Conservation (phyloP, 2,113 vertebrate genomes). For the Ictalurus punctatus region DNA sequence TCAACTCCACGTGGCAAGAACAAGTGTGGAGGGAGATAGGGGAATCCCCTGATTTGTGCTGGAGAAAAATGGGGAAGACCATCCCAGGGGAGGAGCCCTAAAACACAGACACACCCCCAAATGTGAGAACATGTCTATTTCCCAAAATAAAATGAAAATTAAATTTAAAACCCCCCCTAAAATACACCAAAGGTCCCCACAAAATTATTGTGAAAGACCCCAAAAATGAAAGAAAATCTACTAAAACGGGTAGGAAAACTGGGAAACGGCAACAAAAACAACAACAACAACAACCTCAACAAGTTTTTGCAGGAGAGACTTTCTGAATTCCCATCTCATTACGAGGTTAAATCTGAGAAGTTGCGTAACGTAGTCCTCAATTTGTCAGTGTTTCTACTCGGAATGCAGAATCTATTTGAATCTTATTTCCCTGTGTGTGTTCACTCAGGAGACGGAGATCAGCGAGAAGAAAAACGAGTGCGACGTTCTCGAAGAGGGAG, state of each 20-base stretch:
- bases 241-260: not conserved
- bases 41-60: not conserved
- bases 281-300: not conserved
- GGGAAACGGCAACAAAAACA: not conserved
- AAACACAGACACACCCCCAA: not conserved
- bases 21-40: not conserved
- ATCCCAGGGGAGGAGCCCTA: not conserved
- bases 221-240: not conserved
- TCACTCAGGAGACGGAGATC: slow-evolving; percentile 75
- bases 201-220: not conserved
- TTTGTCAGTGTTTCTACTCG: not conserved
- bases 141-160: not conserved
- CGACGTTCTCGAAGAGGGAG: slow-evolving; percentile 71
- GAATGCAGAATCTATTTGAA: slow-evolving; percentile 46
- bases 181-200: not conserved
- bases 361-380: not conserved
- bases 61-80: not conserved
- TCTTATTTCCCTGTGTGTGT: slow-evolving; percentile 49
- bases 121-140: not conserved
- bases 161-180: not conserved
- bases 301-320: not conserved
- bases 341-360: not conserved
- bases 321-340: not conserved
- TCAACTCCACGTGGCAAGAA: not conserved
- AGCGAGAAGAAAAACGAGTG: slow-evolving; percentile 74